phyloP scores from a whole-genome alignment of 2,797 vertebrate genomes.

The Sciurus vulgaris region DNA sequence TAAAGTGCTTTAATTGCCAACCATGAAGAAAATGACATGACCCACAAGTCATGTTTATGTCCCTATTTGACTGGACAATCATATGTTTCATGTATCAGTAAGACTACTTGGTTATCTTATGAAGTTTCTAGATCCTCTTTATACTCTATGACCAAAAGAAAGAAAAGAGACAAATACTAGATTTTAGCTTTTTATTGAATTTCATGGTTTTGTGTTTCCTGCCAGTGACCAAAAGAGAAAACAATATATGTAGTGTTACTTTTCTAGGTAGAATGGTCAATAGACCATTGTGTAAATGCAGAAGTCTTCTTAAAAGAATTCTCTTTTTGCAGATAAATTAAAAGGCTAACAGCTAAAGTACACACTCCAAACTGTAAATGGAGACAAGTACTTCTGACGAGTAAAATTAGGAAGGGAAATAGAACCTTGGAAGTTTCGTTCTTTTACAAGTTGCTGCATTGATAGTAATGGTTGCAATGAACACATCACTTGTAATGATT shows the following conservation, averaged over 20 bases:
- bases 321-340: not conserved
- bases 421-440: not conserved
- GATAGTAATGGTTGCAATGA: not conserved
- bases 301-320: not conserved
- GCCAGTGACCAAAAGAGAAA: not conserved
- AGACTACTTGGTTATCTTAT: not conserved
- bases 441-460: not conserved
- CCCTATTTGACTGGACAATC: constrained; percentile 44
- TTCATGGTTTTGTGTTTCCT: not conserved
- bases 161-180: not conserved
- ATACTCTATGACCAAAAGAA: not conserved
- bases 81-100: not conserved
- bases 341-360: not conserved
- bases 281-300: not conserved
- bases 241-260: not conserved
- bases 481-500: not conserved
- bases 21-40: constrained; percentile 3
- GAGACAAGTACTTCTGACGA: not conserved
- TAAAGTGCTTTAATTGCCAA: constrained; percentile 37
- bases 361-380: not conserved
- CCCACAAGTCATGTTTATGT: not conserved
- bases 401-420: not conserved
- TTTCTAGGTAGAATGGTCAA: not conserved
- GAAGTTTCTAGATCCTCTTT: not conserved
- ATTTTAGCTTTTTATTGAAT: not conserved